These are phyloP conservation scores for Arenicola marina DNA, from an alignment of 2,888 invertebrate species.

Conservation along the genomic window DNA sequence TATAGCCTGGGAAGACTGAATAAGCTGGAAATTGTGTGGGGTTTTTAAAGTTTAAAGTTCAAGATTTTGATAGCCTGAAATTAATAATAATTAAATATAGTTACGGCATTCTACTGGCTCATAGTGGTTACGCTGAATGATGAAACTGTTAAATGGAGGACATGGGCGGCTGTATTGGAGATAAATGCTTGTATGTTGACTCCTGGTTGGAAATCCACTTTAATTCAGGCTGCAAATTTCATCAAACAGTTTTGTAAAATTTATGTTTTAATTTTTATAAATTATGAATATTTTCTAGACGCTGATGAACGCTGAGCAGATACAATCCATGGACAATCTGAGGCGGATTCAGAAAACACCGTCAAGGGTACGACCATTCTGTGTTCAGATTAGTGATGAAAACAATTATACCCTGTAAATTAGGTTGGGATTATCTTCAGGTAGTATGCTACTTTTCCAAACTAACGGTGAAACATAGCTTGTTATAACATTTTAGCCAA, in stretches of 20 bases:
- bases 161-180: neutral
- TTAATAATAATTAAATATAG: too few relatives aligned
- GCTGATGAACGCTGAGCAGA: constrained; percentile 41
- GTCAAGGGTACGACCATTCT: constrained; percentile 54
- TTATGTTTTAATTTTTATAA: neutral
- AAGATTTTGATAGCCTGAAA: neutral
- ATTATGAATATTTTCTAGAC: neutral
- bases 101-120: too few relatives aligned
- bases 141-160: too few relatives aligned
- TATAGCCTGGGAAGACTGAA: too few relatives aligned
- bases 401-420: neutral
- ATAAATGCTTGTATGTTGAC: neutral
- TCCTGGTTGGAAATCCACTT: too few relatives aligned
- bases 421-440: neutral
- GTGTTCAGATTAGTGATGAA: too few relatives aligned
- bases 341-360: constrained; percentile 50
- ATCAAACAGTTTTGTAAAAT: neutral
- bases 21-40: too few relatives aligned
- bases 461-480: neutral
- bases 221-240: neutral
- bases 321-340: constrained; percentile 48
- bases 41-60: too few relatives aligned
- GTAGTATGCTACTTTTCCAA: neutral
- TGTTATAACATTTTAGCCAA: too few relatives aligned
- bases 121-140: too few relatives aligned